These are phyloP conservation scores for Cercocebus atys DNA, from an alignment of 2,113 vertebrate species.

Conservation along the genomic window DNA sequence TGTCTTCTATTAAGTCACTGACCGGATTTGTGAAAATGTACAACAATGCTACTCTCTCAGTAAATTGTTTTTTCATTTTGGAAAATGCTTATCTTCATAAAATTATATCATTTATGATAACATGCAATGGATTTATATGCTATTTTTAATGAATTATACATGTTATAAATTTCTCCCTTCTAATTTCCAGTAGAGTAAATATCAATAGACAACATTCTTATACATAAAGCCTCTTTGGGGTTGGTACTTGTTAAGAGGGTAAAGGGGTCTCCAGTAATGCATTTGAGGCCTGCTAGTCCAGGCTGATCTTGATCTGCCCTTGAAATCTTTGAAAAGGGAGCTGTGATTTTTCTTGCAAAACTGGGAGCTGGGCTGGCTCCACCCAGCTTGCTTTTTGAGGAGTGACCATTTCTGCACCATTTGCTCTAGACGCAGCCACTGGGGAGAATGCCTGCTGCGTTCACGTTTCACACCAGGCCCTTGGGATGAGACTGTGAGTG, in stretches of 20 bases:
- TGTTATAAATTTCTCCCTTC: background rate
- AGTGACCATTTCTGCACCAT: background rate
- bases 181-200: background rate
- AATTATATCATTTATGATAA: background rate
- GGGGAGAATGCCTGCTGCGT: background rate
- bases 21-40: background rate
- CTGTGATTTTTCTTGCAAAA: background rate
- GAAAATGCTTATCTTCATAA: background rate
- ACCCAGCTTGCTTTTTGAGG: background rate
- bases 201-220: no score
- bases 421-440: background rate
- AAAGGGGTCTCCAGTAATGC: background rate
- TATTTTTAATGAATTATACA: background rate
- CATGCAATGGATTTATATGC: background rate
- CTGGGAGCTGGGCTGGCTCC: background rate
- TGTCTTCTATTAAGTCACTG: background rate
- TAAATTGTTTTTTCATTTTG: background rate
- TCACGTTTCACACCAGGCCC: background rate
- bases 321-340: background rate
- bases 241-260: background rate
- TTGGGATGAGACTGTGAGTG: no score
- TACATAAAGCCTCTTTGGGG: background rate
- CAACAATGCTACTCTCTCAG: accelerated
- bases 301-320: background rate
- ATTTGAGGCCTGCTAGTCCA: background rate